Conservation (phyloP, 2,888 invertebrate genomes). For the Himalopsyche japonica region DNA sequence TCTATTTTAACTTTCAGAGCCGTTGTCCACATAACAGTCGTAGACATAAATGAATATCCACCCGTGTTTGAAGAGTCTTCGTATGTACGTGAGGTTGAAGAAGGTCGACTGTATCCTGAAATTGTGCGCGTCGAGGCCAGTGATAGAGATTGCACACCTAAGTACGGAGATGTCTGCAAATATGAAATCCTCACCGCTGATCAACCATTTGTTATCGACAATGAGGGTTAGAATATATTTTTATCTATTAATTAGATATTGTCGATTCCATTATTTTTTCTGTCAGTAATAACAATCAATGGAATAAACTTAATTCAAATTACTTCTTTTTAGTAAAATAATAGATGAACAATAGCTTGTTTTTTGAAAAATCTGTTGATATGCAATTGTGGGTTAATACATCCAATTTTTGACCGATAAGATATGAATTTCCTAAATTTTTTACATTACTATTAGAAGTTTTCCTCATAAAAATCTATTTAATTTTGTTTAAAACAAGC, state of each 20-base stretch:
- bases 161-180: slow-evolving; percentile 94
- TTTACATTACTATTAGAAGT: no score
- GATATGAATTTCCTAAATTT: no score
- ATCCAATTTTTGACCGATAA: no score
- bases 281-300: no score
- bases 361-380: no score
- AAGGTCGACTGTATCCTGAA: slow-evolving; percentile 86
- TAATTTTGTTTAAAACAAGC: no score
- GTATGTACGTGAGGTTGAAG: slow-evolving; percentile 88
- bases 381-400: no score
- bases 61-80: slow-evolving; percentile 90
- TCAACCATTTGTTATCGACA: slow-evolving; percentile 88
- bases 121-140: slow-evolving; percentile 89
- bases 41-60: slow-evolving; percentile 94
- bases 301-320: no score
- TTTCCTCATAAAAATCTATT: no score
- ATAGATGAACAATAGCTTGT: no score
- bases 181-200: slow-evolving; percentile 94
- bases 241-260: background rate
- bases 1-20: slow-evolving; percentile 63
- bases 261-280: background rate
- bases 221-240: slow-evolving; percentile 70
- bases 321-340: no score
- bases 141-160: slow-evolving; percentile 93
- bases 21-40: slow-evolving; percentile 91